These are phyloP conservation scores for Empidonax traillii DNA, from an alignment of 2,113 vertebrate genomes.

Conservation along the genomic window DNA sequence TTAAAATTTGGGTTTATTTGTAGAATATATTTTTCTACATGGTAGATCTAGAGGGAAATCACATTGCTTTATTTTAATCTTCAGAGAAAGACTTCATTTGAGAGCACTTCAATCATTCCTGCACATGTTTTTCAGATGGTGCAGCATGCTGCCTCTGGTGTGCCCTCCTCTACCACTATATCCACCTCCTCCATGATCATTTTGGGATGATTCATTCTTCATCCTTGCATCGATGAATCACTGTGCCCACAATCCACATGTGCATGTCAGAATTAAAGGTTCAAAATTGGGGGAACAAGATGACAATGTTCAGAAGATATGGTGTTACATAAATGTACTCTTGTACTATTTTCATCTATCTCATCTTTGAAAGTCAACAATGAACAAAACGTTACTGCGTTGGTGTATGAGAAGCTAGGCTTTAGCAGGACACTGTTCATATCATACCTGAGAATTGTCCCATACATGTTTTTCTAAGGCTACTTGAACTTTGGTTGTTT, in stretches of 20 bases:
- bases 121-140: neutral
- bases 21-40: neutral
- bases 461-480: neutral
- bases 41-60: neutral
- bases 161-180: neutral
- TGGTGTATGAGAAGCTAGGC: neutral
- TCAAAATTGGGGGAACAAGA: neutral
- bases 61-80: neutral
- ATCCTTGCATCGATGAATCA: constrained; percentile 13
- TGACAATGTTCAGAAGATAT: constrained; percentile 33
- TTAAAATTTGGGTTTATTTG: neutral
- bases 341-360: constrained; percentile 30
- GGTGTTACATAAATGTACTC: constrained; percentile 52
- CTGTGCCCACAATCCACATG: constrained; percentile 41
- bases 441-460: neutral
- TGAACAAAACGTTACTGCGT: neutral
- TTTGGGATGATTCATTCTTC: constrained; percentile 42
- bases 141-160: neutral
- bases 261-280: neutral
- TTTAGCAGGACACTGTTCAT: neutral
- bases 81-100: neutral
- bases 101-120: neutral
- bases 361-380: neutral
- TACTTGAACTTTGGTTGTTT: neutral
- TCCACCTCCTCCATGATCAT: constrained; percentile 38